Conservation (phyloP, 2,113 vertebrate species). For the Sterna hirundo region DNA sequence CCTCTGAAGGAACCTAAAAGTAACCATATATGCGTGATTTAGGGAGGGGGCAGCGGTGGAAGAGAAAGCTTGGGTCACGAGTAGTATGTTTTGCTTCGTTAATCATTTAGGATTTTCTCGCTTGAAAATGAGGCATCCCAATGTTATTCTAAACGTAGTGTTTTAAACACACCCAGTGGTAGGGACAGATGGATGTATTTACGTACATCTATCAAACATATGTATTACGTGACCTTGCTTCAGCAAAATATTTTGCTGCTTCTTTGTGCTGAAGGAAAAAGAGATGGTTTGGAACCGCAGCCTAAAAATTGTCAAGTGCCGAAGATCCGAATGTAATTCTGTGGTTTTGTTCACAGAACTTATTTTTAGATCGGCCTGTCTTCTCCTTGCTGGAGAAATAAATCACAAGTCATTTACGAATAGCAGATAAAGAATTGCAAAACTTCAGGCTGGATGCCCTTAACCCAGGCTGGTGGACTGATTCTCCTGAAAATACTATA, state of each 20-base stretch:
- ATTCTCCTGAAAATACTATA: not conserved
- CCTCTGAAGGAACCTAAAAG: not conserved
- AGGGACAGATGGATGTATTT: not conserved
- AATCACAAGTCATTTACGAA: slow-evolving; percentile 22
- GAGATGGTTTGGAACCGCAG: not conserved
- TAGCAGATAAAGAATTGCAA: slow-evolving; percentile 19
- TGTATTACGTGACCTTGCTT: not conserved
- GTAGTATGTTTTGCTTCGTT: not conserved
- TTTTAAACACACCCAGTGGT: not conserved
- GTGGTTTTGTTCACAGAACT: slow-evolving; percentile 37
- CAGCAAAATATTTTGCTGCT: slow-evolving; percentile 19
- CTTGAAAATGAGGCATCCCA: not conserved
- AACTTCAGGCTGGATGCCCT: not conserved
- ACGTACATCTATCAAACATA: not conserved
- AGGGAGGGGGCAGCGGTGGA: not conserved
- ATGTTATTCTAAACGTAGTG: not conserved
- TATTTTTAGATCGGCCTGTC: slow-evolving; percentile 51
- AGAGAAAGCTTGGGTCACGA: not conserved
- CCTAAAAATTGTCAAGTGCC: not conserved
- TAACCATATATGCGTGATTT: not conserved
- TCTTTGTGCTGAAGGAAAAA: not conserved
- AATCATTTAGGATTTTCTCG: slow-evolving; percentile 2
- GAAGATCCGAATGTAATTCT: not conserved
- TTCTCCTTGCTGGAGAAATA: slow-evolving; percentile 6
- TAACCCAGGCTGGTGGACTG: not conserved